Conservation (phyloP, 2,888 invertebrate species). For the Vesta saturnalis region DNA sequence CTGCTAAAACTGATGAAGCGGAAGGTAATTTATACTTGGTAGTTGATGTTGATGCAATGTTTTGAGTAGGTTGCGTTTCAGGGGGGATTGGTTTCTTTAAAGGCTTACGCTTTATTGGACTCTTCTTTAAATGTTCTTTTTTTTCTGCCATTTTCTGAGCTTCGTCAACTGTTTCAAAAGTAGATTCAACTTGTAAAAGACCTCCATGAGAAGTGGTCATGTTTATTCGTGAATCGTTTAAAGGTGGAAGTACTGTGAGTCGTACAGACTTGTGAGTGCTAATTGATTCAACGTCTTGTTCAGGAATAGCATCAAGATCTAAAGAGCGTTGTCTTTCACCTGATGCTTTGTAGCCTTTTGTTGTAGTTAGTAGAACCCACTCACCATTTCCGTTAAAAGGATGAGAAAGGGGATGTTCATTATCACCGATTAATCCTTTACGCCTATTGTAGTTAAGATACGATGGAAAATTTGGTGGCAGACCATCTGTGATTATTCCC, state of each 20-base stretch:
- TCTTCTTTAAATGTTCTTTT: conserved; percentile 41
- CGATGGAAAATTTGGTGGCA: conserved; percentile 66
- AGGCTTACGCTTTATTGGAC: conserved; percentile 48
- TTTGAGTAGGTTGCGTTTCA: neutral
- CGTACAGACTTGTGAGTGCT: conserved; percentile 55
- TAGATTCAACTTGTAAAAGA: conserved; percentile 77
- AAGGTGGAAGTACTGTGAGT: conserved; percentile 78
- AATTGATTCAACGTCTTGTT: conserved; percentile 46
- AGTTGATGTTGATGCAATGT: conserved; percentile 13
- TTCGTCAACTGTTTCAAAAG: conserved; percentile 76
- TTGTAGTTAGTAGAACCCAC: conserved; percentile 81
- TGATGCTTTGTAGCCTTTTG: conserved; percentile 75
- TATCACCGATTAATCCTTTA: conserved; percentile 43
- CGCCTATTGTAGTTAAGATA: conserved; percentile 46
- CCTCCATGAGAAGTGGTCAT: conserved; percentile 80
- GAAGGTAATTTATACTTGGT: conserved; percentile 54
- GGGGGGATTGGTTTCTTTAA: conserved; percentile 28
- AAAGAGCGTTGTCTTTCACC: conserved; percentile 55
- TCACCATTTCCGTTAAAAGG: conserved; percentile 77
- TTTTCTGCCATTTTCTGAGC: conserved; percentile 62
- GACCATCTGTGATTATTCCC: conserved; percentile 67
- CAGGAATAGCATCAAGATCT: conserved; percentile 41
- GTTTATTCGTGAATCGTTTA: conserved; percentile 69
- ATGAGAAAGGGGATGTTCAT: conserved; percentile 66
- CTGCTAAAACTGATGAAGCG: conserved; percentile 73